phyloP scores from a whole-genome alignment of 2,113 vertebrate genomes.

The Noctilio leporinus region DNA sequence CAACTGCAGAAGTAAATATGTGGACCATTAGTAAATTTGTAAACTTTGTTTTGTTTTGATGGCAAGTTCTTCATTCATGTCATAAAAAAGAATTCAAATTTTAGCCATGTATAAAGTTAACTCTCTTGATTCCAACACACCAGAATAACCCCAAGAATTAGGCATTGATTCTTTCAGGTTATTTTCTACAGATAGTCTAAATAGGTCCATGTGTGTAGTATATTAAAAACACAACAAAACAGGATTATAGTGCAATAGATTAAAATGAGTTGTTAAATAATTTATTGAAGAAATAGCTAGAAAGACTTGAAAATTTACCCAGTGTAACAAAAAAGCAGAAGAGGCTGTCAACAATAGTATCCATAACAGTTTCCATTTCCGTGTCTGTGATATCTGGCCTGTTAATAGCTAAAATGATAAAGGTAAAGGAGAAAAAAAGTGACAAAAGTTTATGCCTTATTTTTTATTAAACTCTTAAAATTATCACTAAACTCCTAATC shows the following conservation, averaged over 20 bases:
- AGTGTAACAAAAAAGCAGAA: constrained; percentile 99
- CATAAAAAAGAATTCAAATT: constrained; percentile 20
- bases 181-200: background rate
- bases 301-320: constrained; percentile 83
- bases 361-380: constrained; percentile 98
- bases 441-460: background rate
- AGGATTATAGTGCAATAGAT: background rate
- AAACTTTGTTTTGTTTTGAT: background rate
- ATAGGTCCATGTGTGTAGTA: background rate
- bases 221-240: background rate
- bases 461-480: background rate
- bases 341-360: constrained; percentile 97
- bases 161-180: background rate
- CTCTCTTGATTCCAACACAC: background rate
- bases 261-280: constrained; percentile 1
- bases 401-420: constrained; percentile 87
- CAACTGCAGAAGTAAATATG: background rate
- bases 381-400: constrained; percentile 95
- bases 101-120: constrained; percentile 3
- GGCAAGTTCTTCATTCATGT: background rate
- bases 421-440: background rate
- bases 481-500: background rate
- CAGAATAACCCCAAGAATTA: background rate
- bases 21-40: background rate
- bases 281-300: constrained; percentile 2